A percentile compares a stretch with the other conserved stretches of the same genome.
Conservation (phyloP, 2,113 vertebrate genomes). For the Rhinichthys klamathensis region DNA sequence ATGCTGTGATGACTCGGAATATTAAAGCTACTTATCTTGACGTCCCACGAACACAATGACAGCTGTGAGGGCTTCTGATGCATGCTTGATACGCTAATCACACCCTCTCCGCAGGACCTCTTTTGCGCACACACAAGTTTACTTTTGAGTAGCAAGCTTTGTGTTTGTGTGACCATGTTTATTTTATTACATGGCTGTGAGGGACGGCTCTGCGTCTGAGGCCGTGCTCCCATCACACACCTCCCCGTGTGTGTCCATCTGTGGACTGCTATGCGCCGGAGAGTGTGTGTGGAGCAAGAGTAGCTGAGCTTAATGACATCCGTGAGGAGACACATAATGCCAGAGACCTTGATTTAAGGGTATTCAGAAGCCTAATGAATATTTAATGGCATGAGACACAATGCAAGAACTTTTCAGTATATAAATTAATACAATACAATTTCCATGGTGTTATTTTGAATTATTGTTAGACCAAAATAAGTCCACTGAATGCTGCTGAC, state of each 20-base stretch:
- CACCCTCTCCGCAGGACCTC: slow-evolving; percentile 59
- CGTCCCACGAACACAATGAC: slow-evolving; percentile 59
- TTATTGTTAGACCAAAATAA: not conserved
- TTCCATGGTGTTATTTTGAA: not conserved
- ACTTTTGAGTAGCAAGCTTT: slow-evolving; percentile 23
- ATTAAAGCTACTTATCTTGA: slow-evolving; percentile 75
- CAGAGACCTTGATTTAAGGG: slow-evolving; percentile 48
- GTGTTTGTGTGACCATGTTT: slow-evolving; percentile 34
- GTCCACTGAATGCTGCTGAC: not conserved
- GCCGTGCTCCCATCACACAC: slow-evolving; percentile 47
- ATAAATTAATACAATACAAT: not conserved
- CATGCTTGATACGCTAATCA: slow-evolving; percentile 73
- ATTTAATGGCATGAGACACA: slow-evolving; percentile 26
- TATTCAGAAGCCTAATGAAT: slow-evolving; percentile 40
- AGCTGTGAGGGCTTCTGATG: slow-evolving; percentile 67
- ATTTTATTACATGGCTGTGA: slow-evolving; percentile 24
- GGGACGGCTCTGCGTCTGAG: slow-evolving; percentile 34
- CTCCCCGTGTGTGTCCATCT: slow-evolving; percentile 58
- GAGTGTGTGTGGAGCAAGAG: slow-evolving; percentile 45
- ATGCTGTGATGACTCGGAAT: slow-evolving; percentile 61
- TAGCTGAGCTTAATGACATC: slow-evolving; percentile 42
- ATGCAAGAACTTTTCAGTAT: not conserved
- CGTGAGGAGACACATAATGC: slow-evolving; percentile 36
- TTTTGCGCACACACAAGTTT: slow-evolving; percentile 49
- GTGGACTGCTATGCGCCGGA: slow-evolving; percentile 43